These are phyloP conservation scores for Platycercus adscitus DNA, from an alignment of 2,113 vertebrate genomes.

Conservation along the genomic window DNA sequence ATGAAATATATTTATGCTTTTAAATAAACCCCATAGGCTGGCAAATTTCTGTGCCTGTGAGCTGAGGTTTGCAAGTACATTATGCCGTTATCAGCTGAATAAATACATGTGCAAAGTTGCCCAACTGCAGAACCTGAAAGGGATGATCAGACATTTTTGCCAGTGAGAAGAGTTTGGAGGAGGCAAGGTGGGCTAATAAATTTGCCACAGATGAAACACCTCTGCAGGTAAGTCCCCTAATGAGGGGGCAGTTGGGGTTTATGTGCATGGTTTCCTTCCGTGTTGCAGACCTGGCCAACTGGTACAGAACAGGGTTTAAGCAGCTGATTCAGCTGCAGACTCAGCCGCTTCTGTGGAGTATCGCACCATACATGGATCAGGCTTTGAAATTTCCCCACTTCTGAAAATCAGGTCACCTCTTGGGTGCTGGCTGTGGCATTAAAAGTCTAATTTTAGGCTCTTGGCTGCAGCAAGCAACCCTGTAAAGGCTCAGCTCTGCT, in stretches of 20 bases:
- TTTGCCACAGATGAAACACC: not conserved
- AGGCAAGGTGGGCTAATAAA: not conserved
- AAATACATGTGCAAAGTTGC: not conserved
- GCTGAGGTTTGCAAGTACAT: not conserved
- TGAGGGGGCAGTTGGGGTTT: not conserved
- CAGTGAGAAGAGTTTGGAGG: not conserved
- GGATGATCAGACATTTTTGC: not conserved
- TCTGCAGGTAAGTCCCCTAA: not conserved
- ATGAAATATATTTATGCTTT: not conserved
- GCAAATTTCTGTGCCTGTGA: not conserved
- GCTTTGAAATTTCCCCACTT: not conserved
- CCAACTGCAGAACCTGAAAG: not conserved
- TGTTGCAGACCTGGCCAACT: not conserved
- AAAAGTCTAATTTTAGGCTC: constrained; percentile 40
- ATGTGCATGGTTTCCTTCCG: rapidly evolving
- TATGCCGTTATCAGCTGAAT: not conserved
- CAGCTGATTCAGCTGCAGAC: not conserved
- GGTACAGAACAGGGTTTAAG: not conserved
- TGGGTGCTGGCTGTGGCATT: not conserved
- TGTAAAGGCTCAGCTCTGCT: not conserved
- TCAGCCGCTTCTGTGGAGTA: not conserved
- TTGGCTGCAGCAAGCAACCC: not conserved
- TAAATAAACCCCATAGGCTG: not conserved
- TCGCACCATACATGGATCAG: not conserved
- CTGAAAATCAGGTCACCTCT: constrained; percentile 30